Percentiles rank a stretch among this genome's conserved stretches.
Conservation (phyloP, 2,113 vertebrate genomes). For the Isichthys henryi region DNA sequence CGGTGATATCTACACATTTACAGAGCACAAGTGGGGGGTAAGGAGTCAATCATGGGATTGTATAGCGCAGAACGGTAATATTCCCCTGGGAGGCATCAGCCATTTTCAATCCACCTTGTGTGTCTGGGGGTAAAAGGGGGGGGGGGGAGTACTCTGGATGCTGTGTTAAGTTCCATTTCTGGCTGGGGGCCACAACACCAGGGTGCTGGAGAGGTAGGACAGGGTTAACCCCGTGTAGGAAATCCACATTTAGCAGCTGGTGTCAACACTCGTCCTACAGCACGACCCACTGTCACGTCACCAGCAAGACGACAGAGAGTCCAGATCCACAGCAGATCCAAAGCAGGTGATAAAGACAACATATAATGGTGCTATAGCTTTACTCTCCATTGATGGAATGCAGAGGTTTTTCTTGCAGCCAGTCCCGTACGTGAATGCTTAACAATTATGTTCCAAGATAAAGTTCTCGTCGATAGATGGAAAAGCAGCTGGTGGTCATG, state of each 20-base stretch:
- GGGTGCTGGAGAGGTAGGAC: not conserved
- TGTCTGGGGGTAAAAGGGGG: not conserved
- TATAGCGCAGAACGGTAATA: constrained; percentile 33
- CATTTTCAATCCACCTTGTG: not conserved
- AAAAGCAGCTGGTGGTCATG: not conserved
- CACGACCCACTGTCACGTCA: not conserved
- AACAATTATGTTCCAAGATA: not conserved
- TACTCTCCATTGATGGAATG: not conserved
- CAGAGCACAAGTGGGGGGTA: constrained; percentile 25
- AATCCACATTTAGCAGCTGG: constrained; percentile 57
- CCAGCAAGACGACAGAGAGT: not conserved
- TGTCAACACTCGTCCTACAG: constrained; percentile 43
- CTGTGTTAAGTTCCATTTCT: not conserved
- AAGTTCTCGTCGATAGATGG: not conserved
- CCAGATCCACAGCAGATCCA: not conserved
- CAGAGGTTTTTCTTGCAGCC: not conserved
- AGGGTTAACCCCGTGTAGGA: constrained; percentile 41
- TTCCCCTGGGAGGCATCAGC: not conserved
- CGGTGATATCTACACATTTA: constrained; percentile 54
- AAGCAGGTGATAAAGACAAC: not conserved
- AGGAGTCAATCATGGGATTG: constrained; percentile 18
- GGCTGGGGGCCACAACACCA: not conserved
- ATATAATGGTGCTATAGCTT: not conserved
- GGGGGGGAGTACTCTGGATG: not conserved
- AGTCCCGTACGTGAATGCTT: not conserved